These are phyloP conservation scores for Rhagophthalmus giganteus DNA, from an alignment of 2,888 invertebrate genomes.

Conservation along the genomic window DNA sequence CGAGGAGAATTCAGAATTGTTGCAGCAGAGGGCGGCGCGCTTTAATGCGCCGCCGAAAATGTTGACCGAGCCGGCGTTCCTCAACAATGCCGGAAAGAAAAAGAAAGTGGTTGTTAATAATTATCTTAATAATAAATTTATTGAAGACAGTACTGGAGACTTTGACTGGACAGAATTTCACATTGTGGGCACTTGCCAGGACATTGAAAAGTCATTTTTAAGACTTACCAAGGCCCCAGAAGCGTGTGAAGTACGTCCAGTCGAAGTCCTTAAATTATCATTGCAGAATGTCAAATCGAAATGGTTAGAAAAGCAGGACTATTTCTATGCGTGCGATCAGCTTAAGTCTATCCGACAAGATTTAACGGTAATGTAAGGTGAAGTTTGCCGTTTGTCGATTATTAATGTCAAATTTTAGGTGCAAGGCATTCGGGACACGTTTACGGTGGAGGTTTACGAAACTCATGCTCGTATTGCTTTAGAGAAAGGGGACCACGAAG, in stretches of 20 bases:
- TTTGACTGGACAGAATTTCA: slow-evolving; percentile 86
- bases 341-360: slow-evolving; percentile 98
- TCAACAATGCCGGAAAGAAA: slow-evolving; percentile 31
- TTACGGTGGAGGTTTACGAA: slow-evolving; percentile 98
- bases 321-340: slow-evolving; percentile 97
- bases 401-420: slow-evolving; percentile 63
- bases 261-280: slow-evolving; percentile 80
- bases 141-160: slow-evolving; percentile 69
- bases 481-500: slow-evolving; percentile 97
- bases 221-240: slow-evolving; percentile 95
- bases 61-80: slow-evolving; percentile 13
- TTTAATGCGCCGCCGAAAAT: slow-evolving; percentile 62
- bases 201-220: slow-evolving; percentile 95
- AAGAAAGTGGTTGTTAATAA: slow-evolving; percentile 6
- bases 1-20: slow-evolving; percentile 74
- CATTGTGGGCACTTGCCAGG: slow-evolving; percentile 91
- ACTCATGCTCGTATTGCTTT: slow-evolving; percentile 97
- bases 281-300: slow-evolving; percentile 87
- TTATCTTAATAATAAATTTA: slow-evolving; percentile 41
- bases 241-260: slow-evolving; percentile 88
- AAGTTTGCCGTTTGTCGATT: neutral
- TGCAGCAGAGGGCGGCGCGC: slow-evolving; percentile 88
- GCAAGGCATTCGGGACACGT: slow-evolving; percentile 91
- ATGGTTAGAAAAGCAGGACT: slow-evolving; percentile 90
- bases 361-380: slow-evolving; percentile 88